Evolutionary conservation across 2,113 vertebrate genomes (phyloP).

Genomic region (Dromiciops gliroides): DNA sequence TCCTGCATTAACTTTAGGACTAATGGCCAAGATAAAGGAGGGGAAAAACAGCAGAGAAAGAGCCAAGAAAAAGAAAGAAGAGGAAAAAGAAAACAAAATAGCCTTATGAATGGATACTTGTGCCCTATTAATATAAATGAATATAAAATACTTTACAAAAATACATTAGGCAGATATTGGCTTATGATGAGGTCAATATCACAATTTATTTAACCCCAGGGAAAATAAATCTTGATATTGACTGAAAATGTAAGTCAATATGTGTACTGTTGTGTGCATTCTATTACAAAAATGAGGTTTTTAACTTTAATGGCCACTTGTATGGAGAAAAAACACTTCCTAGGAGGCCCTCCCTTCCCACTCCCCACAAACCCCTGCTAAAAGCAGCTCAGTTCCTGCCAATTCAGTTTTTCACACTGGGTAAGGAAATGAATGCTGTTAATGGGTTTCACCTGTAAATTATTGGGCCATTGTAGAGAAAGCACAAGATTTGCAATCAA

Average conservation of each 20-base stretch:
- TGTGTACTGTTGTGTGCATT: slow-evolving; percentile 84
- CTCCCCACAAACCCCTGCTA: background rate
- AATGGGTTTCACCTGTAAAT: background rate
- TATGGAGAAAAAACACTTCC: slow-evolving; percentile 59
- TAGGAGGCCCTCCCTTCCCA: slow-evolving; percentile 14
- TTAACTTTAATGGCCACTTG: slow-evolving; percentile 79
- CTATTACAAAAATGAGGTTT: slow-evolving; percentile 82
- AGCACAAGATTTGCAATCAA: background rate
- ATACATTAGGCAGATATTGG: slow-evolving; percentile 86
- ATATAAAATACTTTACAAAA: slow-evolving; percentile 86
- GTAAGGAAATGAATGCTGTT: background rate
- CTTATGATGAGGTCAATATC: slow-evolving; percentile 87
- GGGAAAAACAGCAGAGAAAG: slow-evolving; percentile 72
- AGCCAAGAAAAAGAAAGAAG: slow-evolving; percentile 73
- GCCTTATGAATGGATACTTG: slow-evolving; percentile 80
- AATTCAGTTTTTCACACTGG: background rate
- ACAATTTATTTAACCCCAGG: slow-evolving; percentile 87
- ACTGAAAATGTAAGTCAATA: slow-evolving; percentile 87
- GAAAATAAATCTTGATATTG: slow-evolving; percentile 89
- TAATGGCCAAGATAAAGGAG: slow-evolving; percentile 78
- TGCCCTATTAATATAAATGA: slow-evolving; percentile 87
- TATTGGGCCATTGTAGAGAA: background rate
- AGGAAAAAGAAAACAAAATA: slow-evolving; percentile 78
- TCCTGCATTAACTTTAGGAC: slow-evolving; percentile 72
- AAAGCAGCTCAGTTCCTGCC: background rate